Percentiles rank a stretch among this genome's conserved stretches.
These are phyloP conservation scores for Zaprionus gabonicus DNA, from an alignment of 1,140 invertebrate species.

Conservation along the genomic window DNA sequence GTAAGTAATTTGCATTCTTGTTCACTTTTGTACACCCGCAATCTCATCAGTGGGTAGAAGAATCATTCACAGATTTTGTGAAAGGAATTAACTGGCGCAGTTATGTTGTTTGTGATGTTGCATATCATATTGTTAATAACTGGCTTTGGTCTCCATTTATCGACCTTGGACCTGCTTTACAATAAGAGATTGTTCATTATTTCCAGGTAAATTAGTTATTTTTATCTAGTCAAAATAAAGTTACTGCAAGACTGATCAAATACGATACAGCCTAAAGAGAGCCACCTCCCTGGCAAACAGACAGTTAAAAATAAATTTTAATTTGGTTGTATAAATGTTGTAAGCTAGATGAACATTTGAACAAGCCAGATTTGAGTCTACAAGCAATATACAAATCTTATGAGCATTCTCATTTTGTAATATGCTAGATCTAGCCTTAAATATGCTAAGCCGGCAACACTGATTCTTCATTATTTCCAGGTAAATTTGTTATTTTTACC, in stretches of 20 bases:
- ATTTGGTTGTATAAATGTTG: too few relatives aligned
- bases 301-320: slow-evolving; percentile 90
- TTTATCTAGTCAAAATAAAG: neutral
- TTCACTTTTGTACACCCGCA: too few relatives aligned
- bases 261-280: slow-evolving; percentile 90
- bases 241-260: neutral
- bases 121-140: slow-evolving; percentile 98
- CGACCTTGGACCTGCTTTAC: slow-evolving; percentile 95
- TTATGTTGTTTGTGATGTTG: slow-evolving; percentile 98
- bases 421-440: too few relatives aligned
- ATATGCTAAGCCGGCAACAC: too few relatives aligned
- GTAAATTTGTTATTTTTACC: slow-evolving; percentile 63
- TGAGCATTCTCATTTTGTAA: too few relatives aligned
- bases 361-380: too few relatives aligned
- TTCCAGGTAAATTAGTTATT: slow-evolving; percentile 87
- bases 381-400: too few relatives aligned
- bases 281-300: slow-evolving; percentile 96
- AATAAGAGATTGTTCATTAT: slow-evolving; percentile 96
- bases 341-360: too few relatives aligned
- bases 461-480: slow-evolving; percentile 95
- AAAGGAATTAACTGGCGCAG: slow-evolving; percentile 98
- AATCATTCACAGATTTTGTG: slow-evolving; percentile 97
- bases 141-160: slow-evolving; percentile 99
- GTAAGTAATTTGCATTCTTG: neutral
- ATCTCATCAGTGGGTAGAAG: slow-evolving; percentile 95